Base-by-base conservation (phyloP, 2,113 vertebrate species). In the Brachypteracias leptosomus region DNA sequence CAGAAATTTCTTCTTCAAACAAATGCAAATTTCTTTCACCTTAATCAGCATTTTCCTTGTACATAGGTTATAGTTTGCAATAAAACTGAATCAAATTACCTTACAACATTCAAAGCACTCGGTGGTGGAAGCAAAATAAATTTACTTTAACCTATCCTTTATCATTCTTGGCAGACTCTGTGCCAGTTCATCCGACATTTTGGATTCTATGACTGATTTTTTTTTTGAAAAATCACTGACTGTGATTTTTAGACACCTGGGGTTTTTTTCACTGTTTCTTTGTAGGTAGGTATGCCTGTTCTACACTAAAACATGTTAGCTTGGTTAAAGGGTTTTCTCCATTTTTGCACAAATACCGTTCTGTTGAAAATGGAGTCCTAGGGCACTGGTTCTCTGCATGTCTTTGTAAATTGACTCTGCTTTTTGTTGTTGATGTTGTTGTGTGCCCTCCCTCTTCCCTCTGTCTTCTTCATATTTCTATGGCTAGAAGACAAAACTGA, bases 401-500 rank as follows among this genome's bases (percentile, higher is more conserved):
- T 76, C 96, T 96, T 85, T 95, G 91, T 97, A 96, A 96, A 96
- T 94, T 96, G 97, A 93, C 83, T 95, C 93, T 88, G 96, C 88
- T 95, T 97, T 97, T 97, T 98, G 91, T 96, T 94, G 85, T 52
- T 91, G 91, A 85, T 94, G 74, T 89, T 92, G 76, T 93, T 95
- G 78, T 84, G 52, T 77, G 67, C 88, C 91, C 89, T 97, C 82
- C 72, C 93, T 96, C 96, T 97, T 80, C 26, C 93, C 92, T 98
- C 95, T 95, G 84, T 92, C 79, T 79, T 97, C 90, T 97, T 98
- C 96, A 92, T 97, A 97, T 98, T 98, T 98, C 97, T 97, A 96
- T 91, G 95, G 96, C 94, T 96, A 65, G 97, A 97, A 98, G 97
- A 98, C 95, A 98, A 98, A 98, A 98, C 97, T 82, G 96, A 96